Percentiles rank a stretch among this genome's conserved stretches.
These are phyloP conservation scores for Poecilia picta DNA, from an alignment of 2,797 vertebrate species.

Conservation along the genomic window DNA sequence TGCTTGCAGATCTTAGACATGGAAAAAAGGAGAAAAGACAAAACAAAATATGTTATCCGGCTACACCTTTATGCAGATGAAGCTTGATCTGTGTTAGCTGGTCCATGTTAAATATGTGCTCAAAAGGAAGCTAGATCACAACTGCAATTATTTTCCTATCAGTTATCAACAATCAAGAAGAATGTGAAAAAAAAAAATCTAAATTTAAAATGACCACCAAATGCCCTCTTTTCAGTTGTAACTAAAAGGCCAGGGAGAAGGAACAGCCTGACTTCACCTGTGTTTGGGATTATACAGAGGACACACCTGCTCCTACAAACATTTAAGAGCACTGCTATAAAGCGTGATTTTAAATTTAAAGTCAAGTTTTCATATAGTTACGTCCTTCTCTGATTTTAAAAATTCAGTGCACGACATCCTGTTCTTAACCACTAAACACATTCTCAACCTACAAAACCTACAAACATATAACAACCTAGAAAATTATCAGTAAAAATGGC, in stretches of 20 bases:
- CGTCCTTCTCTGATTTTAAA: too few species aligned
- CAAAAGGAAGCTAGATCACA: neutral
- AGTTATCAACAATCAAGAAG: neutral
- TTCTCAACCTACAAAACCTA: too few species aligned
- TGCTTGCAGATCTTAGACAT: too few species aligned
- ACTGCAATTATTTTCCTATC: neutral
- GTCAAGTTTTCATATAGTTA: too few species aligned
- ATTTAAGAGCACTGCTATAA: neutral
- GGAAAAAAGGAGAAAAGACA: too few species aligned
- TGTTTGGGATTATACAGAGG: too few species aligned
- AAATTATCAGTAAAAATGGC: neutral
- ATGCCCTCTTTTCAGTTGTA: neutral
- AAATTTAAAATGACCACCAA: neutral
- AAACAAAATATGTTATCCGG: too few species aligned
- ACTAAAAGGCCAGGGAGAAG: neutral
- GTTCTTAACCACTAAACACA: too few species aligned
- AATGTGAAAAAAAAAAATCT: neutral
- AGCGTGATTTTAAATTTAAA: too few species aligned
- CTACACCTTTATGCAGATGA: neutral
- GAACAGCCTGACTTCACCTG: neutral
- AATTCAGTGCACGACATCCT: too few species aligned
- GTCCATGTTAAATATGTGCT: neutral
- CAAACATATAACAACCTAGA: too few species aligned
- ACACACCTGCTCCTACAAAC: too few species aligned
- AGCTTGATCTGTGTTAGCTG: neutral